A percentile compares a stretch with the other conserved stretches of the same genome.
These are phyloP conservation scores for Xenopus laevis DNA, from an alignment of 2,113 vertebrate species.

Conservation along the genomic window DNA sequence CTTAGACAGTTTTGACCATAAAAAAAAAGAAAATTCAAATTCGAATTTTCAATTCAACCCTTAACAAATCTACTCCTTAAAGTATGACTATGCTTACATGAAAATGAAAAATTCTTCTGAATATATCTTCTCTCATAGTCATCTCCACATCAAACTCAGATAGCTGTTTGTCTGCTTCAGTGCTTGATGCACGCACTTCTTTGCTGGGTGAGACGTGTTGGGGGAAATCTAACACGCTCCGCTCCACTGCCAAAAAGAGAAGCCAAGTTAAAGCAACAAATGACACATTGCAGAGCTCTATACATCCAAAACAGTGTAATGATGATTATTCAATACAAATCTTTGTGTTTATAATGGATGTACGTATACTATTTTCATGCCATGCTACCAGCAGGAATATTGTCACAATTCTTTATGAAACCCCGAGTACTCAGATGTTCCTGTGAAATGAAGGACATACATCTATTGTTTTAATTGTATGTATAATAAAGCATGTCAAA, in stretches of 20 bases:
- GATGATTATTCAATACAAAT: background rate
- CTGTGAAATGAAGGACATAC: too few relatives aligned
- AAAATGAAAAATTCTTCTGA: conserved; percentile 76
- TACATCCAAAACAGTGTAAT: background rate
- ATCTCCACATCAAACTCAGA: conserved; percentile 91
- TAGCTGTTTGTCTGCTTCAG: conserved; percentile 87
- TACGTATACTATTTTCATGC: too few relatives aligned
- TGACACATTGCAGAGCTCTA: background rate
- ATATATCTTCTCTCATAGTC: conserved; percentile 89
- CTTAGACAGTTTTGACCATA: too few relatives aligned
- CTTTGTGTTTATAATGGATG: too few relatives aligned
- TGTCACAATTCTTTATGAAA: too few relatives aligned
- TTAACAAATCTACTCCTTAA: too few relatives aligned
- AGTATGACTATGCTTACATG: conserved; percentile 65
- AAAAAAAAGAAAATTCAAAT: too few relatives aligned
- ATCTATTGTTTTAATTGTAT: too few relatives aligned
- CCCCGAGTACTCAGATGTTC: too few relatives aligned
- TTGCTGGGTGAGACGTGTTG: conserved; percentile 80
- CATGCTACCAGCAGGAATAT: too few relatives aligned
- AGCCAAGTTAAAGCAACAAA: background rate
- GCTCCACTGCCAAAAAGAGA: conserved; percentile 69
- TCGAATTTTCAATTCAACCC: too few relatives aligned
- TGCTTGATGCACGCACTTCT: conserved; percentile 84
- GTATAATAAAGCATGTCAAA: too few relatives aligned
- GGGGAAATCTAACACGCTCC: conserved; percentile 85